Conservation (phyloP, 2,888 invertebrate genomes). For the Clistopyga incitator region DNA sequence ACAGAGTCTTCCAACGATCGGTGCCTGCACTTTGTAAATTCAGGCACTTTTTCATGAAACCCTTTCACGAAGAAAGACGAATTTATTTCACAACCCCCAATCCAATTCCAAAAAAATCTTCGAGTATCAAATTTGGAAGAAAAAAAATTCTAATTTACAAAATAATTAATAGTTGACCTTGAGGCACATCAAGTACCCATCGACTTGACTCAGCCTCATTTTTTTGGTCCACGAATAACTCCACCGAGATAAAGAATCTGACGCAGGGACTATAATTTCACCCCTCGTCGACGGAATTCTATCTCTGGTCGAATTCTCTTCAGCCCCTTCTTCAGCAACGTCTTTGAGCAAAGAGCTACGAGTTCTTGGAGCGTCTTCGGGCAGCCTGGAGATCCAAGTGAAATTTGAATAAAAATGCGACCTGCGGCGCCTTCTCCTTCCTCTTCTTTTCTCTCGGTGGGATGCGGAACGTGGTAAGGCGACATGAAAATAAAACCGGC, state of each 20-base stretch:
- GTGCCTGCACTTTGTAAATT: too few relatives aligned
- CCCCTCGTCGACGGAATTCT: conserved; percentile 12
- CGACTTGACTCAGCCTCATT: not conserved
- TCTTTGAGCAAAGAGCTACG: conserved; percentile 24
- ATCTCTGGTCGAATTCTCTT: not conserved
- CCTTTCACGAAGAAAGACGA: too few relatives aligned
- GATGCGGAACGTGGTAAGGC: conserved; percentile 8
- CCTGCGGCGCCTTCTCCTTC: conserved; percentile 27
- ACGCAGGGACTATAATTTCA: conserved; percentile 20
- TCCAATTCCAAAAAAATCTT: too few relatives aligned
- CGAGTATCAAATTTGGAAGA: too few relatives aligned
- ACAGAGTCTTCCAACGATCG: conserved; percentile 4
- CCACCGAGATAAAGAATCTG: not conserved
- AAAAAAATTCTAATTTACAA: too few relatives aligned
- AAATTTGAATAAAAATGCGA: conserved; percentile 60
- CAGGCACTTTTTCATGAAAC: too few relatives aligned
- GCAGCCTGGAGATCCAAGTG: conserved; percentile 38
- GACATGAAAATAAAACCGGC: conserved; percentile 38
- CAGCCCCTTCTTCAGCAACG: not conserved
- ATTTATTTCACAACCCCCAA: too few relatives aligned
- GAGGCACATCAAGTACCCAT: not conserved
- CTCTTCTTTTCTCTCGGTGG: conserved; percentile 18
- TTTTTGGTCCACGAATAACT: not conserved
- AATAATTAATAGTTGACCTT: not conserved
- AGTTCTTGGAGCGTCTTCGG: conserved; percentile 37